Evolutionary conservation across 2,113 vertebrate genomes (phyloP).

Genomic region (Malurus melanocephalus): DNA sequence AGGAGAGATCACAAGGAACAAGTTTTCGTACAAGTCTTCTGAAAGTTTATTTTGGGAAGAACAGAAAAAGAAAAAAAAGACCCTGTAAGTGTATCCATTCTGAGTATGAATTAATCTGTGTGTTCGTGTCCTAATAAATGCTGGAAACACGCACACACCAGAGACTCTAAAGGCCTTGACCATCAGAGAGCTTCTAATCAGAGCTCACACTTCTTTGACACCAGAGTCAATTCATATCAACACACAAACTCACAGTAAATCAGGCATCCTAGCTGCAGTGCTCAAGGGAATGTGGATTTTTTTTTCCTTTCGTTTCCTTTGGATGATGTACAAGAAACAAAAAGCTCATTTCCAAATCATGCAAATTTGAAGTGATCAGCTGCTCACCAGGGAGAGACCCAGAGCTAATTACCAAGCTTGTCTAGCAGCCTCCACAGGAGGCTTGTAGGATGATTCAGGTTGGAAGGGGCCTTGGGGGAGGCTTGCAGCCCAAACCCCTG

Average conservation of each 20-base stretch:
- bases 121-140: neutral
- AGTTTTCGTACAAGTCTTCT: neutral
- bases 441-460: neutral
- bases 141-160: neutral
- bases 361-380: neutral
- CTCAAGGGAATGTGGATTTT: neutral
- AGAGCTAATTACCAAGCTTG: neutral
- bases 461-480: neutral
- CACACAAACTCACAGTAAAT: neutral
- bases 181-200: neutral
- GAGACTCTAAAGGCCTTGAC: neutral
- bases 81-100: neutral
- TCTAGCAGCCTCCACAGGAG: neutral
- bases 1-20: neutral
- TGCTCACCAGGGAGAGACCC: neutral
- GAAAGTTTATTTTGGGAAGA: neutral
- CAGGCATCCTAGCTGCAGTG: neutral
- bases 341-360: neutral
- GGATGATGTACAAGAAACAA: neutral
- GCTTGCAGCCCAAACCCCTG: neutral
- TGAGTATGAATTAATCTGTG: neutral
- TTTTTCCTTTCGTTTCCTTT: neutral
- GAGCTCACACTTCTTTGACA: neutral
- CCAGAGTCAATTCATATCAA: neutral
- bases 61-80: neutral